These are phyloP conservation scores for Conger conger DNA, from an alignment of 2,113 vertebrate genomes.

Conservation along the genomic window DNA sequence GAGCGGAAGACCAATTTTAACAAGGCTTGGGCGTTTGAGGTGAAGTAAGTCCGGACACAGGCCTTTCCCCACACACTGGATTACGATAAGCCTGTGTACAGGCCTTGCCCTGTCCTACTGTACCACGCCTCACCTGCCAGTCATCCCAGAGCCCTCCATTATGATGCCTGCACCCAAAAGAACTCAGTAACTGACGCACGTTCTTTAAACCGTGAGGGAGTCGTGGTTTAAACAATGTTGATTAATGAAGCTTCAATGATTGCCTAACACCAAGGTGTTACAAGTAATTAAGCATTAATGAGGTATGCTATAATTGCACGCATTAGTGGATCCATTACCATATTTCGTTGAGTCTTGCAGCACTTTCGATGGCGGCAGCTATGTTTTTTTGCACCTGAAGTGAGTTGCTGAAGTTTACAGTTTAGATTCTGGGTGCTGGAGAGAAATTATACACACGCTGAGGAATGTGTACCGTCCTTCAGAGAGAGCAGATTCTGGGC, in stretches of 20 bases:
- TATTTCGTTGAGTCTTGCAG: not conserved
- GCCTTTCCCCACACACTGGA: not conserved
- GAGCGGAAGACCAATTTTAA: not conserved
- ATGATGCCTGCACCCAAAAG: not conserved
- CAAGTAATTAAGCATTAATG: constrained; percentile 56
- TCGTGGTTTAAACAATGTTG: constrained; percentile 43
- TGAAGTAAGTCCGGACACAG: not conserved
- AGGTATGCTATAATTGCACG: constrained; percentile 40
- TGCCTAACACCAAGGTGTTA: constrained; percentile 38
- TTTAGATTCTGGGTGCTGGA: not conserved
- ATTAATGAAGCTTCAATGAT: constrained; percentile 50
- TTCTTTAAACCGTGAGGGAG: constrained; percentile 32
- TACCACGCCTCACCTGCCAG: not conserved
- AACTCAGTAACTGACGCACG: constrained; percentile 21
- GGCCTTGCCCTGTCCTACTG: not conserved
- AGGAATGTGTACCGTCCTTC: constrained; percentile 44
- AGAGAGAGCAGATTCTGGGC: constrained; percentile 42
- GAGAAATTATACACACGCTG: constrained; percentile 16
- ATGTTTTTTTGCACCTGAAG: not conserved
- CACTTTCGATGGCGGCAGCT: not conserved
- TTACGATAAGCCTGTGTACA: not conserved
- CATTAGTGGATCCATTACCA: constrained; percentile 32
- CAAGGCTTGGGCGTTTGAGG: not conserved
- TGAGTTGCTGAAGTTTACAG: not conserved
- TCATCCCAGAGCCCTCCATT: too few relatives aligned